A percentile compares a stretch with the other conserved stretches of the same genome.
Evolutionary conservation across 2,888 invertebrate species (phyloP).

Genomic region (Slavum lentiscoides): DNA sequence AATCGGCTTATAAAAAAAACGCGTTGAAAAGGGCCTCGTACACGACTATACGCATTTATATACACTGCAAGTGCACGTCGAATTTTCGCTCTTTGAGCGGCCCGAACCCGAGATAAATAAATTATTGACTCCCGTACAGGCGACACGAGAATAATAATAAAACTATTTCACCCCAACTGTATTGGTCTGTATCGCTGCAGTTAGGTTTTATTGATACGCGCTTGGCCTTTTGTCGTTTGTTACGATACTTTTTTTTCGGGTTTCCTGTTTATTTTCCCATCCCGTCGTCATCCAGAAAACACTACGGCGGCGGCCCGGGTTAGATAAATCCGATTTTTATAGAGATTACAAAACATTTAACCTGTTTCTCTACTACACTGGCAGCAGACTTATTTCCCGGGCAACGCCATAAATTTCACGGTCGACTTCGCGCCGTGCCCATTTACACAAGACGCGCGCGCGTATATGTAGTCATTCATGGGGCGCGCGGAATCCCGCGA

Average conservation of each 20-base stretch:
- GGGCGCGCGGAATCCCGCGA: conserved; percentile 26
- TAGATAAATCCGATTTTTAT: conserved; percentile 53
- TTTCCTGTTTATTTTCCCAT: conserved; percentile 33
- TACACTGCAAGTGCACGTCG: too few relatives aligned
- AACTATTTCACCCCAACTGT: background rate
- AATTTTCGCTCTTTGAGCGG: too few relatives aligned
- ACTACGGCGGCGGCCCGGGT: conserved; percentile 26
- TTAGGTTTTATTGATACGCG: conserved; percentile 44
- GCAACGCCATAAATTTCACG: conserved; percentile 51
- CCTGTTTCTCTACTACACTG: conserved; percentile 37
- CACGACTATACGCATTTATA: too few relatives aligned
- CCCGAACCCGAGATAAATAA: too few relatives aligned
- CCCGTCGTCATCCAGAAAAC: background rate
- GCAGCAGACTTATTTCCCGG: conserved; percentile 49
- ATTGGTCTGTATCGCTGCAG: conserved; percentile 24
- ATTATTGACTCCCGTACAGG: too few relatives aligned
- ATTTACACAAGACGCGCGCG: conserved; percentile 29
- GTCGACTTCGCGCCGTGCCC: conserved; percentile 39
- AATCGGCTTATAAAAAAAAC: too few relatives aligned
- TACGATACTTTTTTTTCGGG: conserved; percentile 29
- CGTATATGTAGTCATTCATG: conserved; percentile 5
- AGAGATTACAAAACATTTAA: conserved; percentile 54
- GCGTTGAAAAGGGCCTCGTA: too few relatives aligned
- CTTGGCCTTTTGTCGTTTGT: conserved; percentile 43
- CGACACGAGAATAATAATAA: conserved; percentile 1